Evolutionary conservation across 2,113 vertebrate genomes (phyloP).

Genomic region (Labrus mixtus): DNA sequence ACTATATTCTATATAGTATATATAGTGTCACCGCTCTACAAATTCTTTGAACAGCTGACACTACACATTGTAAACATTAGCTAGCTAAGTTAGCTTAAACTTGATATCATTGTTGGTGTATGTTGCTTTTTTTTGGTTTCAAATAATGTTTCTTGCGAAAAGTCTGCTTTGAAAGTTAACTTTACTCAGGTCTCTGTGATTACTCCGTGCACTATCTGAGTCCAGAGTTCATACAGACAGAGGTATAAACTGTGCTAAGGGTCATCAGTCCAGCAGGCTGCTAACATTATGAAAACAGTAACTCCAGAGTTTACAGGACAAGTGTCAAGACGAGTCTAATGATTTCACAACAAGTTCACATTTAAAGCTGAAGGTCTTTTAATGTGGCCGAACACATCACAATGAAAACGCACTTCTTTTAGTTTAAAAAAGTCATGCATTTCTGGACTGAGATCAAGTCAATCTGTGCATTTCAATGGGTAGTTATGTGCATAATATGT

Average conservation of each 20-base stretch:
- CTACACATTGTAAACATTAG: not conserved
- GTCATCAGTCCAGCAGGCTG: constrained; percentile 21
- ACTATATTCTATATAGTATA: not conserved
- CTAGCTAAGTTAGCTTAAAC: constrained; percentile 2
- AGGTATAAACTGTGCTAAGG: constrained; percentile 40
- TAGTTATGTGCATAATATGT: too few species aligned
- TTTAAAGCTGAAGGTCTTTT: not conserved
- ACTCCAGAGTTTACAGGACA: not conserved
- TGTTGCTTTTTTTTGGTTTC: not conserved
- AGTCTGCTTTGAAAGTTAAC: not conserved
- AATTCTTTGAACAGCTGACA: not conserved
- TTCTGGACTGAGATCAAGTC: too few species aligned
- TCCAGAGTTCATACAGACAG: constrained; percentile 57
- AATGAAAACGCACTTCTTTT: too few species aligned
- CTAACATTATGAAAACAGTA: not conserved
- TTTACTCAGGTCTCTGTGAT: not conserved
- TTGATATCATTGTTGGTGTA: not conserved
- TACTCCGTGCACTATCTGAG: not conserved
- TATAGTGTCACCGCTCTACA: too few species aligned
- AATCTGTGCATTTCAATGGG: too few species aligned
- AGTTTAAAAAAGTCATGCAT: too few species aligned
- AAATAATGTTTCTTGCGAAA: not conserved
- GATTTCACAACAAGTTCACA: not conserved
- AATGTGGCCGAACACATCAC: too few species aligned
- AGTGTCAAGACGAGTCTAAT: not conserved